phyloP scores from a whole-genome alignment of 2,888 invertebrate genomes.

The Myopa testacea region DNA sequence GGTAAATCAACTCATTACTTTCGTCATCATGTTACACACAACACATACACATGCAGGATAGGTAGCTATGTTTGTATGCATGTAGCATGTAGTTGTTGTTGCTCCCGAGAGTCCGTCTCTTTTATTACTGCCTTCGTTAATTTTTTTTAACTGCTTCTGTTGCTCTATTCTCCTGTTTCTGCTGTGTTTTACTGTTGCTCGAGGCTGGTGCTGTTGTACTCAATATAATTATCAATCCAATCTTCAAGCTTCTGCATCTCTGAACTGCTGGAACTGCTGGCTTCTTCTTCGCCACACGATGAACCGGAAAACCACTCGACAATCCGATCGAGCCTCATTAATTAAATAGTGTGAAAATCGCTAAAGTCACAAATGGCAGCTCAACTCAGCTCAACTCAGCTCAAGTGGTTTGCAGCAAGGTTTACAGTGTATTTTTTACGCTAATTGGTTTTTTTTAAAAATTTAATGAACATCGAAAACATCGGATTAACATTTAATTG shows the following conservation, averaged over 20 bases:
- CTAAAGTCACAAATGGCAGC: slow-evolving; percentile 13
- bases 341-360: slow-evolving; percentile 26
- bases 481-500: slow-evolving; percentile 34
- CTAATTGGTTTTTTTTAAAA: slow-evolving; percentile 20
- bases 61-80: too few relatives aligned
- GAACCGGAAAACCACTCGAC: slow-evolving; percentile 2
- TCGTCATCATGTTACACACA: too few relatives aligned
- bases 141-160: too few relatives aligned
- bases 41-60: too few relatives aligned
- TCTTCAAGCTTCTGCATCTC: not conserved
- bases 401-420: not conserved
- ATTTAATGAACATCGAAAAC: slow-evolving; percentile 26
- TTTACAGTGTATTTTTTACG: slow-evolving; percentile 9
- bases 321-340: slow-evolving; percentile 6
- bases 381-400: not conserved
- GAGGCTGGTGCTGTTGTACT: not conserved
- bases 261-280: not conserved
- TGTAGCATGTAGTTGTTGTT: too few relatives aligned
- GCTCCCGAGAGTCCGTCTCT: too few relatives aligned
- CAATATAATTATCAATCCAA: not conserved
- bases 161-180: too few relatives aligned
- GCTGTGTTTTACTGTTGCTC: not conserved
- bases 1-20: too few relatives aligned
- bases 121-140: too few relatives aligned
- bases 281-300: not conserved